phyloP scores from a whole-genome alignment of 2,113 vertebrate genomes.

The Pionites leucogaster region DNA sequence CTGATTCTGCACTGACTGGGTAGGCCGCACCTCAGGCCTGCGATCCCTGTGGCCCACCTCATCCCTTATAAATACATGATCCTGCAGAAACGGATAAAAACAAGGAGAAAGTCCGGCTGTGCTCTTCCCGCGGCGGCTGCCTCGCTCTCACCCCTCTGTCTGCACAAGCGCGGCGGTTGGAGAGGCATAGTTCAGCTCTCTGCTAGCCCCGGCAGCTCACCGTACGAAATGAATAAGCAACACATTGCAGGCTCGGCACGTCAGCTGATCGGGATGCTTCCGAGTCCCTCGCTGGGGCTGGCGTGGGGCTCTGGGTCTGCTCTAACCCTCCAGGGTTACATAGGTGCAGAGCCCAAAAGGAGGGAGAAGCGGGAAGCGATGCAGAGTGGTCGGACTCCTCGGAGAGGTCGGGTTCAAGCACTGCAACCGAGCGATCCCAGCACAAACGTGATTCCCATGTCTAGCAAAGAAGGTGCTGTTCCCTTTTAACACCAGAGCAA shows the following conservation, averaged over 20 bases:
- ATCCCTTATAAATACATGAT: slow-evolving; percentile 96
- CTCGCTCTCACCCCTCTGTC: slow-evolving; percentile 82
- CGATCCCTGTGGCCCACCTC: slow-evolving; percentile 91
- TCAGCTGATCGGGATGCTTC: slow-evolving; percentile 85
- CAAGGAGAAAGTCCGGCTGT: slow-evolving; percentile 87
- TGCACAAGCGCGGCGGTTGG: slow-evolving; percentile 83
- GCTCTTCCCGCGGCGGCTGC: slow-evolving; percentile 80
- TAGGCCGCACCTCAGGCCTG: slow-evolving; percentile 88
- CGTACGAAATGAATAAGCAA: slow-evolving; percentile 83
- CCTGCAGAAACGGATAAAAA: slow-evolving; percentile 93
- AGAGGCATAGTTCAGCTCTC: slow-evolving; percentile 87
- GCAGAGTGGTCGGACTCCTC: slow-evolving; percentile 62
- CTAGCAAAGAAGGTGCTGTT: slow-evolving; percentile 67
- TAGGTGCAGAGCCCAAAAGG: slow-evolving; percentile 49
- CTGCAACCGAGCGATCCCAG: slow-evolving; percentile 68
- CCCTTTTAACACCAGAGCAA: slow-evolving; percentile 75
- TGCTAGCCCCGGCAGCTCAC: slow-evolving; percentile 85
- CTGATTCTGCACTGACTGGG: slow-evolving; percentile 90
- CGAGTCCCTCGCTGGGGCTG: slow-evolving; percentile 70
- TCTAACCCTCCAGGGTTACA: slow-evolving; percentile 73
- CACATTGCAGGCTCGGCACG: slow-evolving; percentile 83
- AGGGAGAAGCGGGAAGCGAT: slow-evolving; percentile 53
- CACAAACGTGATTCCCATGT: slow-evolving; percentile 76
- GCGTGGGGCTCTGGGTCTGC: neutral
- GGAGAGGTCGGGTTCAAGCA: slow-evolving; percentile 67